phyloP scores from a whole-genome alignment of 2,797 vertebrate genomes.

The Lateolabrax maculatus region DNA sequence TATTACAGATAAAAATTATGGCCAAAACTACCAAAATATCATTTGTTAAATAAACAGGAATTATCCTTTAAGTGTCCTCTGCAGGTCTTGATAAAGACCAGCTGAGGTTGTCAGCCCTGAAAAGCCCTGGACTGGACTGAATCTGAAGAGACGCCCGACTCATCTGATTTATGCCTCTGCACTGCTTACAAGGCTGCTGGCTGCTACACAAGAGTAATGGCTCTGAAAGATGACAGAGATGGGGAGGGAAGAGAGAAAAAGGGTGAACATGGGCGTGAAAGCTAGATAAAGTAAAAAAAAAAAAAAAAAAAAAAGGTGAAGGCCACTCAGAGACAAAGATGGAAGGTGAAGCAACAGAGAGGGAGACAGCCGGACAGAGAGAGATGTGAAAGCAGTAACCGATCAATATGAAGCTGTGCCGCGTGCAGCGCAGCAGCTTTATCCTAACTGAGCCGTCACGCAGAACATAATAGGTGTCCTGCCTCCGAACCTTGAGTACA shows the following conservation, averaged over 20 bases:
- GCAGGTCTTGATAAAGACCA: conserved; percentile 22
- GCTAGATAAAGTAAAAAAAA: background rate
- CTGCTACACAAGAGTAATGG: conserved; percentile 26
- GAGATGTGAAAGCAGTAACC: conserved; percentile 2
- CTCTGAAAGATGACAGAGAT: conserved; percentile 7
- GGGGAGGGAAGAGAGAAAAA: background rate
- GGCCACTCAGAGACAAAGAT: conserved; percentile 5
- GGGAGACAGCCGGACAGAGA: background rate
- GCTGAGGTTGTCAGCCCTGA: conserved; percentile 6
- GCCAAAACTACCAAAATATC: background rate
- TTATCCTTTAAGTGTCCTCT: conserved; percentile 18
- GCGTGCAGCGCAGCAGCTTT: conserved; percentile 28
- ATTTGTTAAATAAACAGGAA: conserved; percentile 10
- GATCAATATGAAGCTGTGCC: conserved; percentile 44
- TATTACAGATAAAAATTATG: background rate
- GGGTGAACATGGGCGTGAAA: background rate
- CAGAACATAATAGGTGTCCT: conserved; percentile 14
- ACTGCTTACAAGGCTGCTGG: conserved; percentile 38
- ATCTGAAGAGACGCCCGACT: background rate
- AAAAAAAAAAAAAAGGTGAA: background rate
- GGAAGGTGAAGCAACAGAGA: background rate
- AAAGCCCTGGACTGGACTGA: background rate
- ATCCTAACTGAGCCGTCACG: conserved; percentile 46
- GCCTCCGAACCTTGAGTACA: conserved; percentile 1
- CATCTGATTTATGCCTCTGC: conserved; percentile 21